Evolutionary conservation across 2,888 invertebrate species (phyloP), one percentile per base, ranked within the genome.

Genomic region (Parnassius orleans): DNA sequence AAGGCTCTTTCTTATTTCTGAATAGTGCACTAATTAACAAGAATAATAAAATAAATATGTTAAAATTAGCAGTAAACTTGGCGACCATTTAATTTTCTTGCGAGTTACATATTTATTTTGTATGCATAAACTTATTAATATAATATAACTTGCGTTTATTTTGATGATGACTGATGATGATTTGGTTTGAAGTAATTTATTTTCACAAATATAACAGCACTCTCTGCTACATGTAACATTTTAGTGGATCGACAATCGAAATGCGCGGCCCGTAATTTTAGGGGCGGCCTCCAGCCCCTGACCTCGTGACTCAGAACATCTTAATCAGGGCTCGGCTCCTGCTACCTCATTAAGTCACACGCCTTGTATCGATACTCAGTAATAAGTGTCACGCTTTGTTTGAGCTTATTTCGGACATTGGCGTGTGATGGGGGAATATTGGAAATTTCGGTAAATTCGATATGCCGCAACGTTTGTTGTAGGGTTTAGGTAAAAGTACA

Each of bases 221-320:
- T 48, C 33, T 42, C 24, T 52, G 15, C 51, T 24, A n/a, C 33
- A 12, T 14, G 9, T 12, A 55, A 55, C 55, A 54, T 54, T 54
- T 54, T 46, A 55, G 54, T 43, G 54, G 10, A 46, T 19, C 7
- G 24, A 19, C 43, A 53, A 46, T 42, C 11, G 60, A 41, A 24
- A 63, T 59, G 15, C 53, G 62, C 44, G 53, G 65, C 70, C 59
- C 62, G 68, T 69, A 72, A 71, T 76, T 78, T 81, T 75, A 68
- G 73, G 77, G 71, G 78, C 81, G 84, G 84, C 76, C 83, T 81
- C 44, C 57, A 76, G 77, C 84, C 85, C 85, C 82, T 88, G 88
- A 89, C 88, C 87, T 75, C 77, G 84, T 87, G 86, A 85, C 87
- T 85, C 78, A 74, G 73, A 73, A 81, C 79, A 79, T 80, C 86